These are phyloP conservation scores for Arvicola amphibius DNA, from an alignment of 2,797 vertebrate species.

Conservation along the genomic window DNA sequence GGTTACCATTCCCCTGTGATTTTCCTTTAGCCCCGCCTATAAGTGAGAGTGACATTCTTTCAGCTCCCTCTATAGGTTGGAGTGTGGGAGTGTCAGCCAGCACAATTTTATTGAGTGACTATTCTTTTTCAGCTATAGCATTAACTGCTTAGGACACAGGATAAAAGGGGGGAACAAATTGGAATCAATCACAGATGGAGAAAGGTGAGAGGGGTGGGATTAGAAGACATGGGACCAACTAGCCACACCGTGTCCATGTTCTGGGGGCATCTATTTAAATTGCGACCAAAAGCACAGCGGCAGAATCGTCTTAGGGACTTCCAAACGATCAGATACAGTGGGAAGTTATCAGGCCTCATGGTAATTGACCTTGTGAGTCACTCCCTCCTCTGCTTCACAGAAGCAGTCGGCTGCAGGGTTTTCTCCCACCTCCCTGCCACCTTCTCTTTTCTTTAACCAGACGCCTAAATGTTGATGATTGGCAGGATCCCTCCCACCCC, in stretches of 20 bases:
- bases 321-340: background rate
- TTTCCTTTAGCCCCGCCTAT: conserved; percentile 42
- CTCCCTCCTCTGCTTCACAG: background rate
- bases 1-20: conserved; percentile 30
- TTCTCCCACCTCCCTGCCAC: background rate
- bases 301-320: background rate
- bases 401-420: background rate
- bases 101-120: conserved; percentile 65
- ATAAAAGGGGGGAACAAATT: background rate
- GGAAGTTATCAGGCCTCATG: background rate
- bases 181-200: background rate
- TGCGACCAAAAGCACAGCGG: background rate
- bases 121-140: conserved; percentile 44
- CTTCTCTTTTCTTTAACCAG: background rate
- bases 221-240: background rate
- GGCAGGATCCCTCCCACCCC: background rate
- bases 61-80: conserved; percentile 43
- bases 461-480: background rate
- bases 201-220: background rate
- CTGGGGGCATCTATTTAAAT: background rate
- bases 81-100: background rate
- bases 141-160: background rate
- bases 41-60: conserved; percentile 22
- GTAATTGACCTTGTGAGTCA: background rate
- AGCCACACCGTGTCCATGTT: background rate